Evolutionary conservation across 2,113 vertebrate species (phyloP).

Genomic region (Alexandromys fortis): DNA sequence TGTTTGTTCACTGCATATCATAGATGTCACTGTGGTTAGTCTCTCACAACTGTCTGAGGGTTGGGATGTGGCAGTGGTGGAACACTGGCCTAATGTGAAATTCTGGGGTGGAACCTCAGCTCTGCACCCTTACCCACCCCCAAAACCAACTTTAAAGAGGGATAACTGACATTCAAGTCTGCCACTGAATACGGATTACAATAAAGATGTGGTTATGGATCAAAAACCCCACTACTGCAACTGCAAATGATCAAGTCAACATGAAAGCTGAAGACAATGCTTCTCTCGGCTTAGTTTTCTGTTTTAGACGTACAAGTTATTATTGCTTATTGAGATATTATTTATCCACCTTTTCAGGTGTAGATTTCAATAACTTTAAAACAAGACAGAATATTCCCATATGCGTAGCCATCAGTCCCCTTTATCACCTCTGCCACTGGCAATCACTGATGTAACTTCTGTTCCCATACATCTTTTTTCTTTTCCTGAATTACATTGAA

Average conservation of each 20-base stretch:
- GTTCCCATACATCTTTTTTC: background rate
- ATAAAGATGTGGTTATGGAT: background rate
- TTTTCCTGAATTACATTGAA: background rate
- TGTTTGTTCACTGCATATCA: background rate
- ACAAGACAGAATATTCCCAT: background rate
- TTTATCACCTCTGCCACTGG: background rate
- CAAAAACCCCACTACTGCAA: background rate
- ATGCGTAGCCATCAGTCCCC: background rate
- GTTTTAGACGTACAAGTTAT: slow-evolving; percentile 7
- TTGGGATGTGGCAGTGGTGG: background rate
- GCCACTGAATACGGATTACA: background rate
- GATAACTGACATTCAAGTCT: background rate
- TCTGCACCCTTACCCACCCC: background rate
- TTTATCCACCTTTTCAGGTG: background rate
- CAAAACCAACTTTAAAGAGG: background rate
- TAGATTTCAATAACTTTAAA: background rate
- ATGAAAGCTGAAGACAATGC: slow-evolving; percentile 11
- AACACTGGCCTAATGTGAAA: background rate
- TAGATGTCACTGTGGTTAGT: background rate
- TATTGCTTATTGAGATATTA: background rate
- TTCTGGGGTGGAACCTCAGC: background rate
- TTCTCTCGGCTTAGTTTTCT: background rate
- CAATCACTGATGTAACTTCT: background rate
- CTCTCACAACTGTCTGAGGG: background rate
- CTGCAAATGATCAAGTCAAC: background rate